A percentile compares a stretch with the other conserved stretches of the same genome.
phyloP scores from a whole-genome alignment of 2,113 vertebrate genomes.

The Chaetodon trifascialis region DNA sequence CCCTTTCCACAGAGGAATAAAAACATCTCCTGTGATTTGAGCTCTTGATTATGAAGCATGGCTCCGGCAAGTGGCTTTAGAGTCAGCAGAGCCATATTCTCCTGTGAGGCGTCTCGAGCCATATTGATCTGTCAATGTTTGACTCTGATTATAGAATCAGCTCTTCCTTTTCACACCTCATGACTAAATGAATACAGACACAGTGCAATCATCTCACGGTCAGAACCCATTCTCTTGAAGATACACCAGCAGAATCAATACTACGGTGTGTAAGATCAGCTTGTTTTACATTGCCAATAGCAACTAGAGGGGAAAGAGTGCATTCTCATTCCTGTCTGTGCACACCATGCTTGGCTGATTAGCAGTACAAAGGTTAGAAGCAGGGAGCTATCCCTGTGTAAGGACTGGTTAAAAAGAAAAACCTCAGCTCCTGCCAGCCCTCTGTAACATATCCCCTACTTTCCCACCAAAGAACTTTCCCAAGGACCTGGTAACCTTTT shows the following conservation, averaged over 20 bases:
- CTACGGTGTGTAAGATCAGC: conserved; percentile 2
- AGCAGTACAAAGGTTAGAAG: conserved; percentile 36
- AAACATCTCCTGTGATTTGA: conserved; percentile 47
- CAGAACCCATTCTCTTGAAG: conserved; percentile 15
- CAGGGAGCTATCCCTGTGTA: conserved; percentile 18
- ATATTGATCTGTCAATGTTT: conserved; percentile 46
- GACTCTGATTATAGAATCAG: conserved; percentile 58
- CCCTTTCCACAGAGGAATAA: conserved; percentile 20
- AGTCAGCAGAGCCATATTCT: conserved; percentile 18
- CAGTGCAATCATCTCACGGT: conserved; percentile 30
- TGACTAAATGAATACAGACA: conserved; percentile 45
- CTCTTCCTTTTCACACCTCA: conserved; percentile 45
- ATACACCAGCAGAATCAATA: conserved; percentile 36
- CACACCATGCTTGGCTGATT: conserved; percentile 22
- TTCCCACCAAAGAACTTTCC: background rate
- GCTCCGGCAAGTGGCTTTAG: background rate
- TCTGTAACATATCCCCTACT: background rate
- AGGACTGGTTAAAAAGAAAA: background rate
- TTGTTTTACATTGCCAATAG: conserved; percentile 21
- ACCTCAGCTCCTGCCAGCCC: background rate
- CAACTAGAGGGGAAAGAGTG: background rate
- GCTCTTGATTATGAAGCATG: conserved; percentile 38
- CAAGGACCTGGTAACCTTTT: background rate
- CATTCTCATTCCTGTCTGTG: conserved; percentile 8
- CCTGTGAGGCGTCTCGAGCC: conserved; percentile 11